Conservation (phyloP, 2,888 invertebrate genomes). For the Rotaria socialis region DNA sequence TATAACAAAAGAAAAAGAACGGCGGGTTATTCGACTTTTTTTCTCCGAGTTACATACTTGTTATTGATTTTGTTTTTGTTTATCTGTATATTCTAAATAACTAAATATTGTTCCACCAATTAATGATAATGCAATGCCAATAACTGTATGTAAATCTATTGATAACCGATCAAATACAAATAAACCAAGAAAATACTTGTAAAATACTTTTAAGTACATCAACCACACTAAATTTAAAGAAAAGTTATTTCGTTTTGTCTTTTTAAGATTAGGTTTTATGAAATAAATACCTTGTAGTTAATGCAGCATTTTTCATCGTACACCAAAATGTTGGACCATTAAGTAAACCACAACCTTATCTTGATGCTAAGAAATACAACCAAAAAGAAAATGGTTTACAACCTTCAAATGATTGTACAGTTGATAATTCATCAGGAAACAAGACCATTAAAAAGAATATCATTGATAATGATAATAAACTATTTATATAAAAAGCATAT, state of each 20-base stretch:
- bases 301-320: background rate
- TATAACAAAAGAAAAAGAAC: too few species aligned
- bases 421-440: background rate
- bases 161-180: slow-evolving; percentile 10
- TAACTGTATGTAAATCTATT: background rate
- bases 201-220: background rate
- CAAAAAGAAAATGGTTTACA: background rate
- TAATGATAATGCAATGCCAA: background rate
- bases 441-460: background rate
- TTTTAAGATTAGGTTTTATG: too few species aligned
- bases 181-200: background rate
- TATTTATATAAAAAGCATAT: background rate
- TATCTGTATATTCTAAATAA: slow-evolving; percentile 2
- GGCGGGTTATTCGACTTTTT: too few species aligned
- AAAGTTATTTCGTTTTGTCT: too few species aligned
- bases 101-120: background rate
- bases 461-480: background rate
- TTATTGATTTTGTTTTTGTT: background rate
- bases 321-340: slow-evolving; percentile 28
- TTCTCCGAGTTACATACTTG: background rate
- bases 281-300: background rate
- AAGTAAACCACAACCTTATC: background rate
- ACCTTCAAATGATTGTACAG: background rate
- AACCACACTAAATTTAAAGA: background rate
- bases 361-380: slow-evolving; percentile 3